A percentile compares a stretch with the other conserved stretches of the same genome.
Conservation (phyloP, 2,888 invertebrate species). For the Athetis lepigone region DNA sequence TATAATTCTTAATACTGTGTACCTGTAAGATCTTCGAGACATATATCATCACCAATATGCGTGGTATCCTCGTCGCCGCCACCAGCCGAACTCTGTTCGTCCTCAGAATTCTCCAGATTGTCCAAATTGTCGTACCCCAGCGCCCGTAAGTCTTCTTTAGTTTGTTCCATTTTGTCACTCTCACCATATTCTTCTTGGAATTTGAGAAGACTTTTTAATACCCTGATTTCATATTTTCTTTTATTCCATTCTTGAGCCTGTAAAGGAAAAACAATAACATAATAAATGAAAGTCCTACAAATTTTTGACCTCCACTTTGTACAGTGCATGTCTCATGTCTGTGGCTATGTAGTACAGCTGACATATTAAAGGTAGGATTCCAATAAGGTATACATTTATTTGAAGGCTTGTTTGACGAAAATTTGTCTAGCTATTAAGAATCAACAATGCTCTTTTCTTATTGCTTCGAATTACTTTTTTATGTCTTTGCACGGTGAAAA, state of each 20-base stretch:
- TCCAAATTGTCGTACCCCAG: slow-evolving; percentile 85
- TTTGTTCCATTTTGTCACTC: slow-evolving; percentile 86
- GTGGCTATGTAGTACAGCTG: no score
- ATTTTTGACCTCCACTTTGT: no score
- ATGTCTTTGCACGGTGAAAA: no score
- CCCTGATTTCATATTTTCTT: slow-evolving; percentile 91
- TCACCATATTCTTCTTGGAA: slow-evolving; percentile 90
- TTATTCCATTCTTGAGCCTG: slow-evolving; percentile 89
- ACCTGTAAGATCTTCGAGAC: slow-evolving; percentile 94
- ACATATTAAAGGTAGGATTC: no score
- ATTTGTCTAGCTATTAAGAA: no score
- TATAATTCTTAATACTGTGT: not conserved
- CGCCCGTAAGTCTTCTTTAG: slow-evolving; percentile 86
- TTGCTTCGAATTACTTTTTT: no score
- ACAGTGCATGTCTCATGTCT: no score
- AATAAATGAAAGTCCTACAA: no score
- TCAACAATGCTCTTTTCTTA: no score
- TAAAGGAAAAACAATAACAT: slow-evolving; percentile 12
- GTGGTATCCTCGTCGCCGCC: slow-evolving; percentile 90
- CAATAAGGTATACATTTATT: no score
- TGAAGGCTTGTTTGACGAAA: no score
- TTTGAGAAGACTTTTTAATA: slow-evolving; percentile 89
- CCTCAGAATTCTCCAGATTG: slow-evolving; percentile 86
- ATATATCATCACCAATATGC: slow-evolving; percentile 93
- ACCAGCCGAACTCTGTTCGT: slow-evolving; percentile 86